Base-by-base conservation (phyloP, 2,888 invertebrate genomes). In the Erebia aethiops region DNA sequence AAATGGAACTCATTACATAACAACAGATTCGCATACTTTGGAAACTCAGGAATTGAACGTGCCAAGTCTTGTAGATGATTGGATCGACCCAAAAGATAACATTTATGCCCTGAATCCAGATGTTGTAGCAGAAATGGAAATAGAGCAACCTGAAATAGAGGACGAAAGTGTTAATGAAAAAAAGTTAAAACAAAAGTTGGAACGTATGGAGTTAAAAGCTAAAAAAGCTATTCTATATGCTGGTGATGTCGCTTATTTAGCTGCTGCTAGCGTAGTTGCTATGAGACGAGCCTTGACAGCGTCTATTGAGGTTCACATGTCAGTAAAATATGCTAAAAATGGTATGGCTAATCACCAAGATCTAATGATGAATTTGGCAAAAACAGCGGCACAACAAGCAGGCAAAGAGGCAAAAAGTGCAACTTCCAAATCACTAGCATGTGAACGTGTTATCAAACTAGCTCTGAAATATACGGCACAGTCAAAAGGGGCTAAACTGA, bases 341-440 rank as follows among this genome's bases (percentile, higher is more conserved):
- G 92, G 92, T 5, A 90, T 92, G 92, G 86, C 90, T 1, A 91
- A 91, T 77, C 92, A 92, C 73, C 91, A 91, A 76, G 92, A 92
- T 60, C 77, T 93, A 67, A 93, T 93, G 93, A 92, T 92, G 92
- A 93, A 92, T 80, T 83, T 93, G 69, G 93, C 93, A 0, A 92
- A 90, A 73, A 92, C 92, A 8, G 93, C 93, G 16, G 93, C 93
- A 8, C 92, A 93, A 74, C 92, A 93, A 80, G 93, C 92, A 43
- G 92, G 92, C 0, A 93, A 93, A 79, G 92, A 93, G 78, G 93
- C 93, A 14, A 92, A 88, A 76, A 89, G 86, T 78, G 93, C 93
- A 2, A 81, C 88, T 0, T 92, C 92, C 0, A 92, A 92, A 76
- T 89, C 93, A 8, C 77, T 91, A 41, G 90, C 91, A 2, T 89